Evolutionary conservation across 2,113 vertebrate genomes (phyloP), one percentile per base, ranked within the genome.

Genomic region (Phycodurus eques): DNA sequence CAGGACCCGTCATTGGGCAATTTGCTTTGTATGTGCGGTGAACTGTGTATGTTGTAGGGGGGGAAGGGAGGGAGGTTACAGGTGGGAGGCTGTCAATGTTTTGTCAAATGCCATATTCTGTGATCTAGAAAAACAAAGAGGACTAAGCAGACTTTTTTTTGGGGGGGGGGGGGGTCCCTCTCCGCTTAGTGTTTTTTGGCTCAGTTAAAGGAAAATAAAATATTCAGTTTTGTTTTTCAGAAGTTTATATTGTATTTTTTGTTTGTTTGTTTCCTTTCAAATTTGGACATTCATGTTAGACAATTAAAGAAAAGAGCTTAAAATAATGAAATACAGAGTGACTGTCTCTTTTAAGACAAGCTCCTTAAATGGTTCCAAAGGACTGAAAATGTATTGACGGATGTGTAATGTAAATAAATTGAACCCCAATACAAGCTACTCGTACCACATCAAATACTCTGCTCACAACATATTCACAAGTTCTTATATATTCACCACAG

Each of bases 171-270:
- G 35, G 35, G 35, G 75, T 5, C 1, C 8, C 14, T 84, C 80
- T 89, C 83, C 83, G 79, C 83, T 88, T 81, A 77, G 83, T 89
- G 85, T 89, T 89, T 87, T 89, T 90, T 87, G 82, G 80, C 78
- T 46, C 39, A 81, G 81, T 88, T 67, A 77, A 80, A 82, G 79
- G 88, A 88, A 87, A 78, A 79, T 78, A 68, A 77, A 77, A 47
- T 63, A 80, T 85, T 86, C 80, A 74, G 84, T 91, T 83, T 87
- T 91, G 79, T 89, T 90, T 93, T 91, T 90, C 89, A 88, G 79
- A 90, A 81, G 80, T 92, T 92, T 92, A 92, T 92, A 90, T 91
- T 93, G 90, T 92, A 89, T 92, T 93, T 91, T 91, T 89, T 85
- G 87, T 86, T 91, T 87, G 46, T 67, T 20, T 69, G 85, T 59